Conservation (phyloP, 1,140 invertebrate genomes). For the Callitettix versicolor region DNA sequence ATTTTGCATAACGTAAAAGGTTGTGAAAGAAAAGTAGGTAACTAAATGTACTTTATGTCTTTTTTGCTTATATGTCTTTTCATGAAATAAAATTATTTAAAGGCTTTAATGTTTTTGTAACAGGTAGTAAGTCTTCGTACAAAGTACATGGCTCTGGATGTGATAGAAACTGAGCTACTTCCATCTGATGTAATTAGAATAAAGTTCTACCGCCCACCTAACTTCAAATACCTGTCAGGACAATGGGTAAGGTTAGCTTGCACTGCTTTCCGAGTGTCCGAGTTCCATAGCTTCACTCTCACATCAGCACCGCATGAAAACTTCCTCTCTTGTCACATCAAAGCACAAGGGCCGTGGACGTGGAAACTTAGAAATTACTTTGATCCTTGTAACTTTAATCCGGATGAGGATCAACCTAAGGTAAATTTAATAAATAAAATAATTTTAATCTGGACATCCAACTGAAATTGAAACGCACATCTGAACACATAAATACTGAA, state of each 20-base stretch:
- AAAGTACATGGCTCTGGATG: slow-evolving; percentile 87
- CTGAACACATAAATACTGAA: too few relatives aligned
- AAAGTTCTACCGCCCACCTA: slow-evolving; percentile 86
- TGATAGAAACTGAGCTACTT: slow-evolving; percentile 88
- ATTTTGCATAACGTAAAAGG: too few relatives aligned
- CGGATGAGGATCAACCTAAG: slow-evolving; percentile 73
- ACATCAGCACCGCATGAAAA: slow-evolving; percentile 98
- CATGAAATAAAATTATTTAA: too few relatives aligned
- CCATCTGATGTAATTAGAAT: slow-evolving; percentile 93
- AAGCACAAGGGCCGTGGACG: slow-evolving; percentile 97
- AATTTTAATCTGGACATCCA: too few relatives aligned
- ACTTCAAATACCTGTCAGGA: slow-evolving; percentile 90
- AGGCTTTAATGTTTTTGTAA: too few relatives aligned
- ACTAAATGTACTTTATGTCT: too few relatives aligned
- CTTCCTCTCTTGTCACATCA: slow-evolving; percentile 93
- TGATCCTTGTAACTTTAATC: slow-evolving; percentile 86
- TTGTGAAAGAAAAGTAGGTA: too few relatives aligned
- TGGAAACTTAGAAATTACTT: slow-evolving; percentile 97
- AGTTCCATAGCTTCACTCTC: slow-evolving; percentile 96
- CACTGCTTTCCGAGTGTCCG: slow-evolving; percentile 80
- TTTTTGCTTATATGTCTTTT: too few relatives aligned
- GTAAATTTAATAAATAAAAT: slow-evolving; percentile 26
- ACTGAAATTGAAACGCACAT: too few relatives aligned
- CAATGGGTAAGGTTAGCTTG: slow-evolving; percentile 76
- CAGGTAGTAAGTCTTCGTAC: slow-evolving; percentile 81